Evolutionary conservation across 2,113 vertebrate genomes (phyloP), one percentile per base, ranked within the genome.

Genomic region (Ciconia stormi): DNA sequence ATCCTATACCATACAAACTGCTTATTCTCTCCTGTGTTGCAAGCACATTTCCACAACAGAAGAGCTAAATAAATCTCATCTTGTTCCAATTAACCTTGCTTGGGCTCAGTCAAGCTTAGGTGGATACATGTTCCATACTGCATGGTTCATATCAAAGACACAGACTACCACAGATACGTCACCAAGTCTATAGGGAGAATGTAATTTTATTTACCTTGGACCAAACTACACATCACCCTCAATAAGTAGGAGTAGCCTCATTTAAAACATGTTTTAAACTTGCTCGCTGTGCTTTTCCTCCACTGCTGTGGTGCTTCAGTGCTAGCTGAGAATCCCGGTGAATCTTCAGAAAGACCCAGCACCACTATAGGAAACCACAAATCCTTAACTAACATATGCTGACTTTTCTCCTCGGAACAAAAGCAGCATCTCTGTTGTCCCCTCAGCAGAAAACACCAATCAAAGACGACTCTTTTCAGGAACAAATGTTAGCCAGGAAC

Each of bases 391-490:
- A 98, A 98, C 98, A 83, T 98, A 97, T 98, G 97, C 97, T 98
- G 97, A 98, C 98, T 98, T 98, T 98, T 98, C 97, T 98, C 94
- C 96, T 83, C 83, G 3, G 93, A 98, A 99, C 98, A 98, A 99
- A 98, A 98, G 98, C 93, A 94, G 95, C 94, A 97, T 95, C 97
- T 98, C 97, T 98, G 97, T 98, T 98, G 99, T 97, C 91, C 93
- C 96, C 93, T 97, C 94, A 94, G 95, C 97, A 98, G 97, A 98
- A 98, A 98, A 98, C 96, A 98, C 97, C 97, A 97, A 97, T 98
- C 87, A 98, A 98, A 99, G 98, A 98, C 87, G 93, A 97, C 97
- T 96, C 98, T 98, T 99, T 99, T 99, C 98, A 99, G 97, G 95
- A 95, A 93, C 97, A 97, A 98, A 98, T 99, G 98, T 98, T 98